Evolutionary conservation across 2,888 invertebrate species (phyloP).

Genomic region (Mythimna ferrago): DNA sequence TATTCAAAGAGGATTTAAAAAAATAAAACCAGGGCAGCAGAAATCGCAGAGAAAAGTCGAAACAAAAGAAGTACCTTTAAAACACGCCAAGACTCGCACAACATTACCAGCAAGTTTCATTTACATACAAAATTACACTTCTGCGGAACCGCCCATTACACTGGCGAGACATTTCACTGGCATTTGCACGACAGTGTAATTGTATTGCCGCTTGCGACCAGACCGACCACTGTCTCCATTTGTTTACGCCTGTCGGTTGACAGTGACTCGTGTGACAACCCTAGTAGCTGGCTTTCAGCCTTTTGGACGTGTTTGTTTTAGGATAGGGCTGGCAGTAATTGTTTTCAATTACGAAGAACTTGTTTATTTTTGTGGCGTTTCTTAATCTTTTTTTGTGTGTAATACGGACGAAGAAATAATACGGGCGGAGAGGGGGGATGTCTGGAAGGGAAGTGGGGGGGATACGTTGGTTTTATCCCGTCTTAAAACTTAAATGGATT

Average conservation of each 20-base stretch:
- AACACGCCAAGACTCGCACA: conserved; percentile 28
- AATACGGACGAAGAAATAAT: conserved; percentile 1
- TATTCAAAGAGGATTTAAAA: too few species aligned
- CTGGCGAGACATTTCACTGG: conserved; percentile 32
- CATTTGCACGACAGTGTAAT: conserved; percentile 30
- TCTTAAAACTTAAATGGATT: neutral
- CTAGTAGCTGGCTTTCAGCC: conserved; percentile 35
- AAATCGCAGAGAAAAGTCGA: neutral
- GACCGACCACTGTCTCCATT: conserved; percentile 30
- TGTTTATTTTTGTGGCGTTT: conserved; percentile 25
- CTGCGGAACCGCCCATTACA: conserved; percentile 25
- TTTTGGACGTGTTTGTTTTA: conserved; percentile 44
- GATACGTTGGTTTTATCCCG: neutral
- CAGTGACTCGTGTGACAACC: conserved; percentile 37
- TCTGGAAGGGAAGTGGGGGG: neutral
- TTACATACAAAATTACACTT: conserved; percentile 42
- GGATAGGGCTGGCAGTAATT: conserved; percentile 33
- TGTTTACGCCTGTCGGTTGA: conserved; percentile 27
- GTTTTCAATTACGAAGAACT: conserved; percentile 35
- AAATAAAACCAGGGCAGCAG: too few species aligned
- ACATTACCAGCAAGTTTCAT: conserved; percentile 40
- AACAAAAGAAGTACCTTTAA: conserved; percentile 1
- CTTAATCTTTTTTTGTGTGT: conserved; percentile 16
- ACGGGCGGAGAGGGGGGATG: neutral
- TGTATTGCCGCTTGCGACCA: conserved; percentile 51